Percentiles rank a stretch among this genome's conserved stretches.
phyloP scores from a whole-genome alignment of 2,888 invertebrate genomes.

The Zaprionus lineosus region DNA sequence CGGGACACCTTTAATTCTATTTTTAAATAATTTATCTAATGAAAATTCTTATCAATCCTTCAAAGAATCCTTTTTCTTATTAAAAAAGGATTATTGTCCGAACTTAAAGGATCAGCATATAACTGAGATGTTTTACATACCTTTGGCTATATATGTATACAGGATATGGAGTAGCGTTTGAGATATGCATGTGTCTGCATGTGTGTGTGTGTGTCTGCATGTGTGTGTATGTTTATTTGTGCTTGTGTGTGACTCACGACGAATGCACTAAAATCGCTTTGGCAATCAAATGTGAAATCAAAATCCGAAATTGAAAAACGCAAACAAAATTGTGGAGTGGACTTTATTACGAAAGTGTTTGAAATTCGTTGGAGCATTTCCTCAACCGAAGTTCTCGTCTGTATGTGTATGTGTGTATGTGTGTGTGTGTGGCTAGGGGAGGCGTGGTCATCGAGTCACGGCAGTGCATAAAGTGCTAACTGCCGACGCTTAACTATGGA shows the following conservation, averaged over 20 bases:
- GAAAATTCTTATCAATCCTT: too few relatives aligned
- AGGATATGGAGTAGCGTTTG: background rate
- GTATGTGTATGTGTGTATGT: constrained; percentile 1
- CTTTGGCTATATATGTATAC: too few relatives aligned
- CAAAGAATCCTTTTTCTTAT: too few relatives aligned
- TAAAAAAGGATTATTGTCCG: too few relatives aligned
- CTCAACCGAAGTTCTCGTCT: constrained; percentile 2
- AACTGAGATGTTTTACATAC: too few relatives aligned
- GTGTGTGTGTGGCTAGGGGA: background rate
- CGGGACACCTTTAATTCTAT: too few relatives aligned
- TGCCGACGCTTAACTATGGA: constrained; percentile 38
- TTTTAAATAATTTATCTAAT: too few relatives aligned
- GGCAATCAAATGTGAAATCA: constrained; percentile 70
- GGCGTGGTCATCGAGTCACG: constrained; percentile 29
- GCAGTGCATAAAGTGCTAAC: constrained; percentile 64
- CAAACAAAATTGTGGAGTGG: constrained; percentile 72
- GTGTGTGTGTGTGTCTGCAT: background rate
- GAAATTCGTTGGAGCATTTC: constrained; percentile 44
- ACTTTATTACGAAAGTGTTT: constrained; percentile 60
- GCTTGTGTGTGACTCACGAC: constrained; percentile 9
- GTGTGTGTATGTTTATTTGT: background rate
- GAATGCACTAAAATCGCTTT: constrained; percentile 59
- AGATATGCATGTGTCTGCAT: constrained; percentile 3
- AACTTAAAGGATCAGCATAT: too few relatives aligned
- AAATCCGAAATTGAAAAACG: constrained; percentile 69